These are phyloP conservation scores for Nesometra sesokonis DNA, from an alignment of 35 echinoderm and acorn worm genomes.

Conservation along the genomic window DNA sequence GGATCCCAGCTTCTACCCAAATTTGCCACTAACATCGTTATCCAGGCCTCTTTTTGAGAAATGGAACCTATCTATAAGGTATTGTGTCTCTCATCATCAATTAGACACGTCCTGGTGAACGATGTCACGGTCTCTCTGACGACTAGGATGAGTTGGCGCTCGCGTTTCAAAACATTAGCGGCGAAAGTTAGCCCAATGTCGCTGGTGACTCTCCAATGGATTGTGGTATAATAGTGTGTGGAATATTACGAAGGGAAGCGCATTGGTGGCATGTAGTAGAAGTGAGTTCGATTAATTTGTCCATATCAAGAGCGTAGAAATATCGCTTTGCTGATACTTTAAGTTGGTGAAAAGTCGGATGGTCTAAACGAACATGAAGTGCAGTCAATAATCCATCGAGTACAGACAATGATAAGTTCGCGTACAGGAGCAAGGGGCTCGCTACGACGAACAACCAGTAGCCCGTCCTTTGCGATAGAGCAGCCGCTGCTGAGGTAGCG, in stretches of 20 bases:
- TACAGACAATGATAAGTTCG: background rate
- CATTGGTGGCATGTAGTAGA: too few species aligned
- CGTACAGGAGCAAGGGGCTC: background rate
- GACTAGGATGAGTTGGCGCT: background rate
- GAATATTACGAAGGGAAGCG: background rate
- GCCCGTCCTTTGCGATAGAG: background rate
- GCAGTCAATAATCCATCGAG: constrained; percentile 10
- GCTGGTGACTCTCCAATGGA: background rate
- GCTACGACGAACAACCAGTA: background rate
- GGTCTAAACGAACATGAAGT: constrained; percentile 39
- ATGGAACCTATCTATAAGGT: too few species aligned
- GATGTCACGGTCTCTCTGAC: background rate
- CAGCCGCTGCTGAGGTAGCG: background rate
- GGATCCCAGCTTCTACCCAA: too few species aligned
- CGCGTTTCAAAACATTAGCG: background rate
- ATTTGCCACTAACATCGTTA: too few species aligned
- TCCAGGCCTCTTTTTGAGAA: too few species aligned
- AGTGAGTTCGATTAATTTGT: background rate
- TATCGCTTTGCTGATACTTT: background rate
- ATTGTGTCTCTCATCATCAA: too few species aligned
- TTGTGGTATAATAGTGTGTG: background rate
- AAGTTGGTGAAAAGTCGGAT: constrained; percentile 42
- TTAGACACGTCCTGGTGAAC: too few species aligned
- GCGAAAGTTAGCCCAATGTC: background rate
- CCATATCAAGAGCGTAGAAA: too few species aligned